Conservation (phyloP, 2,888 invertebrate genomes). For the Acrocyrtus sp. region DNA sequence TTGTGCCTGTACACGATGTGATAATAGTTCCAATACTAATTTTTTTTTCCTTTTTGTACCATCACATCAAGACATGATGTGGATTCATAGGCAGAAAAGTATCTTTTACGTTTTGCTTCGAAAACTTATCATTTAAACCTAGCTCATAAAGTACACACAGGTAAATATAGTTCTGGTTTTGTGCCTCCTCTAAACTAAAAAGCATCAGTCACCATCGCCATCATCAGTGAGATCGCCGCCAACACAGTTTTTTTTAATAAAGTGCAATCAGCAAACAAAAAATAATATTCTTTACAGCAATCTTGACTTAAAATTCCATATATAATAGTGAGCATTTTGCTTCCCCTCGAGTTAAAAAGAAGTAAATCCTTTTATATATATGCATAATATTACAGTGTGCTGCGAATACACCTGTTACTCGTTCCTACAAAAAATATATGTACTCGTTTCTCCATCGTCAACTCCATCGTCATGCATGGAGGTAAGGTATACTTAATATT, state of each 20-base stretch:
- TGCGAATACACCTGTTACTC: too few species aligned
- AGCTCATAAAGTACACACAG: too few species aligned
- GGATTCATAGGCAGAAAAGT: conserved; percentile 23
- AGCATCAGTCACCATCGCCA: not conserved
- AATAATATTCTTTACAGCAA: not conserved
- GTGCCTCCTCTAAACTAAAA: not conserved
- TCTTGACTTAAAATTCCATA: not conserved
- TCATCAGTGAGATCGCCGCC: not conserved
- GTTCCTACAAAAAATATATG: too few species aligned
- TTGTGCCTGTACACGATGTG: not conserved
- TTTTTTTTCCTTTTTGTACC: not conserved
- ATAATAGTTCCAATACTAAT: not conserved
- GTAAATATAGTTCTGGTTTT: not conserved
- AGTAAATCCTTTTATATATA: too few species aligned
- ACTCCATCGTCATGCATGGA: too few species aligned
- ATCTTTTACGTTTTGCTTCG: not conserved
- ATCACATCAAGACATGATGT: conserved; percentile 2
- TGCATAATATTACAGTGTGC: too few species aligned
- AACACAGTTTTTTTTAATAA: not conserved
- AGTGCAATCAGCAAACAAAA: not conserved
- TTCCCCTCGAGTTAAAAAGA: not conserved
- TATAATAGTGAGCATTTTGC: not conserved
- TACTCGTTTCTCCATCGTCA: too few species aligned
- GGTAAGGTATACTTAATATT: too few species aligned
- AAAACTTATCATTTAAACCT: not conserved